phyloP scores from a whole-genome alignment of 1,140 invertebrate species.

The Zaprionus tsacasi region DNA sequence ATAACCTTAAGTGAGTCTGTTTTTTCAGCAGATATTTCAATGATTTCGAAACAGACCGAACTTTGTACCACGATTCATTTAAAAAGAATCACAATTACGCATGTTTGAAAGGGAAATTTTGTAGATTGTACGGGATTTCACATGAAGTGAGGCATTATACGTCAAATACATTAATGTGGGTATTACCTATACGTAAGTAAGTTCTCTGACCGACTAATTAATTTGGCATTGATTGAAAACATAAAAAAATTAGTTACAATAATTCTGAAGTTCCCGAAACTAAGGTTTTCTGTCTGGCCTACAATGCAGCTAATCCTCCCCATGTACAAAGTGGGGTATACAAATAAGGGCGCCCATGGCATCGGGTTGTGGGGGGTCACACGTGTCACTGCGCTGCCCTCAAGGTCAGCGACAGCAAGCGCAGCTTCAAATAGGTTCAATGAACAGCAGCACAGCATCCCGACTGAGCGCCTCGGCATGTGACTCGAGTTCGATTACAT shows the following conservation, averaged over 20 bases:
- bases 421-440: constrained; percentile 65
- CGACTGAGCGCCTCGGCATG: constrained; percentile 42
- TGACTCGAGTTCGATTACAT: constrained; percentile 47
- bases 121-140: neutral
- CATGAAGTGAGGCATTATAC: no score
- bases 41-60: neutral
- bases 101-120: neutral
- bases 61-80: neutral
- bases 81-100: neutral
- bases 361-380: neutral
- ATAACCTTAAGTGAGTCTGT: neutral
- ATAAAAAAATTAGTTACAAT: neutral
- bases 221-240: neutral
- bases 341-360: neutral
- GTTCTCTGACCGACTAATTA: neutral
- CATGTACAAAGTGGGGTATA: neutral
- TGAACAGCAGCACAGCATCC: constrained; percentile 72
- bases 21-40: neutral
- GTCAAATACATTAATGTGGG: neutral
- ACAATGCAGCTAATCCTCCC: neutral
- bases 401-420: constrained; percentile 69
- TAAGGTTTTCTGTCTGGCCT: neutral
- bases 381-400: constrained; percentile 25
- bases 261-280: neutral
- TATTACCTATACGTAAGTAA: neutral